These are phyloP conservation scores for Hydrophis major DNA, from an alignment of 2,797 vertebrate genomes.

Conservation along the genomic window DNA sequence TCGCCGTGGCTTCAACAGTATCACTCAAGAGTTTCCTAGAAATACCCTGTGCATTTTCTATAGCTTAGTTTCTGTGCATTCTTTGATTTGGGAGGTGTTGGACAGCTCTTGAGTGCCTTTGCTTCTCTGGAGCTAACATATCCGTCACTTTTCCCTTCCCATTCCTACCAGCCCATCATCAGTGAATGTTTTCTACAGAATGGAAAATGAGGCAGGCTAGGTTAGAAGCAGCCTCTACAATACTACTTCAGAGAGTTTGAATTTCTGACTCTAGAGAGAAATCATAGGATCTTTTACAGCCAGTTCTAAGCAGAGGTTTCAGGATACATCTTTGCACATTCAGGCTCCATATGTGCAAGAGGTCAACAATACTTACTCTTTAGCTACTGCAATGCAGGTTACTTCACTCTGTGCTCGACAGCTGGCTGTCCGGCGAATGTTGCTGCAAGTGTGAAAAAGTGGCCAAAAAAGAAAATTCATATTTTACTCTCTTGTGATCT, in stretches of 20 bases:
- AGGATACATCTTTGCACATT: not conserved
- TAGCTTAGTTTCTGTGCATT: no score
- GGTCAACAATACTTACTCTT: constrained; percentile 71
- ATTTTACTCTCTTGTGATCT: not conserved
- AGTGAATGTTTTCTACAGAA: not conserved
- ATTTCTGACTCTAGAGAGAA: not conserved
- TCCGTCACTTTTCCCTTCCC: not conserved
- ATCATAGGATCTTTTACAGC: not conserved
- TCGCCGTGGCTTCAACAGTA: not conserved
- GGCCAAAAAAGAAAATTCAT: not conserved
- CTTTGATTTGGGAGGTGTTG: not conserved
- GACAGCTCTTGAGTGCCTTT: not conserved
- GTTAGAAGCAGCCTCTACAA: not conserved
- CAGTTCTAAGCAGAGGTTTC: not conserved
- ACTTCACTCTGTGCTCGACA: constrained; percentile 78
- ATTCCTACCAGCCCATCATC: not conserved
- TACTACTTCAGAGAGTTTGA: not conserved
- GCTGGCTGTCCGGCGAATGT: constrained; percentile 77
- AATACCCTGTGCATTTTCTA: not conserved
- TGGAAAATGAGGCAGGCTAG: not conserved
- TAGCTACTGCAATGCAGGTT: constrained; percentile 80
- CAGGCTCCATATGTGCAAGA: not conserved
- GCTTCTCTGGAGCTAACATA: not conserved
- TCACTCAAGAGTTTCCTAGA: not conserved
- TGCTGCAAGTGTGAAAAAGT: constrained; percentile 56